phyloP scores from a whole-genome alignment of 2,888 invertebrate species.

The Diaperis boleti region DNA sequence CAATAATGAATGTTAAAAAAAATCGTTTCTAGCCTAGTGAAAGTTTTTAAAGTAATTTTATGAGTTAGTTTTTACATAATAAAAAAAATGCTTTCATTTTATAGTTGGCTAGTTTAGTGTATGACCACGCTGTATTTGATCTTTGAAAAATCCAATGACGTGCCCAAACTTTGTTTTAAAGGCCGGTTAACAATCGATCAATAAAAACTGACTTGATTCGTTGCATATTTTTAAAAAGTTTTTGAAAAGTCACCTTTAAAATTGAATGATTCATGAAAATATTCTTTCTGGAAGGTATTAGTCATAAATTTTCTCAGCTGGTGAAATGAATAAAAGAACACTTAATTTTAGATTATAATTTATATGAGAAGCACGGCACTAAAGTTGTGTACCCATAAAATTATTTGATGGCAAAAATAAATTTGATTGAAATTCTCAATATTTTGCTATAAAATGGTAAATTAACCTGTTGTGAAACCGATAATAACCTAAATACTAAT shows the following conservation, averaged over 20 bases:
- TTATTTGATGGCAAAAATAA: no score
- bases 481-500: no score
- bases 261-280: slow-evolving; percentile 19
- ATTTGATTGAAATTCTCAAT: no score
- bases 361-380: no score
- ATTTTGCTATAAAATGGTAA: no score
- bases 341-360: no score
- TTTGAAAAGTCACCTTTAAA: not conserved
- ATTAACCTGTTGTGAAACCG: no score
- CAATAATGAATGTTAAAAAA: slow-evolving; percentile 9
- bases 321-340: no score
- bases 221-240: not conserved
- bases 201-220: not conserved
- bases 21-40: slow-evolving; percentile 11
- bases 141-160: slow-evolving; percentile 25
- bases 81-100: slow-evolving; percentile 10
- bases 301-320: slow-evolving; percentile 4
- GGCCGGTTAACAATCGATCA: not conserved
- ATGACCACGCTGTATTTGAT: not conserved
- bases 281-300: not conserved
- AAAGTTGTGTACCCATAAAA: no score
- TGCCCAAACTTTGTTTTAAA: not conserved
- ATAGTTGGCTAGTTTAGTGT: not conserved
- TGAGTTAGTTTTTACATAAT: slow-evolving; percentile 7
- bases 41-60: slow-evolving; percentile 31